Evolutionary conservation across 30 jellyfish, hydroid and myxozoan species (phyloP), one percentile per base, ranked within the genome.

Genomic region (Hydra vulgaris): DNA sequence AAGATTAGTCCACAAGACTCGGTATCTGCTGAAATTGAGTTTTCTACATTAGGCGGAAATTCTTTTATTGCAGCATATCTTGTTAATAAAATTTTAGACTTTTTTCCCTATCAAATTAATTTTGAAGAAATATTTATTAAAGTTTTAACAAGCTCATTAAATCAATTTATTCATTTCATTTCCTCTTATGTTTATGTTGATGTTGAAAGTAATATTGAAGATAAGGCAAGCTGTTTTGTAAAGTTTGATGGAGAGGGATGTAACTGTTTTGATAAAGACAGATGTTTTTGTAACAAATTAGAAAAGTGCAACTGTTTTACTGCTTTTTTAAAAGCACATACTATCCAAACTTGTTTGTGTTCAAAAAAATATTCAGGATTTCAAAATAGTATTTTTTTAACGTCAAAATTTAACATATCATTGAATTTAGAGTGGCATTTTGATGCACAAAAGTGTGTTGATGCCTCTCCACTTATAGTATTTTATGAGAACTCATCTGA

Each of bases 391-490:
- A 3, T 3, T 40, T 40, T 40, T 40, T 40, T 12, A 40, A 40
- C 5, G 8, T 12, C 12, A 40, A 5, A 5, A 40, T 3, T 3
- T 40, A 40, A 40, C 61, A 3, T 40, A 40, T 40, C 12, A 12
- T 40, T 40, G 5, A 40, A 12, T 0, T 23, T 21, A 54, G 23
- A 25, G 16, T 75, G 83, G 83, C n/a, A 75, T 25, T 75, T 25
- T 75, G 71, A 75, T 61, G 15, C 71, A 16, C 61, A 68, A 20
- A 87, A 84, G 72, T 92, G 98, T 74, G 86, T 92, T 17, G 98
- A 92, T 84, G 98, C 96, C 0, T 83, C 96, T 16, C 98, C 98
- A 5, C 79, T 92, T 15, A 76, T 87, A 67, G 95, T 82, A 52
- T 83, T 81, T 71, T 76, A 76, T 74, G 85, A 82, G 26, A 66